These are phyloP conservation scores for Arrhopalites spinosus DNA, from an alignment of 2,888 invertebrate species.

Conservation along the genomic window DNA sequence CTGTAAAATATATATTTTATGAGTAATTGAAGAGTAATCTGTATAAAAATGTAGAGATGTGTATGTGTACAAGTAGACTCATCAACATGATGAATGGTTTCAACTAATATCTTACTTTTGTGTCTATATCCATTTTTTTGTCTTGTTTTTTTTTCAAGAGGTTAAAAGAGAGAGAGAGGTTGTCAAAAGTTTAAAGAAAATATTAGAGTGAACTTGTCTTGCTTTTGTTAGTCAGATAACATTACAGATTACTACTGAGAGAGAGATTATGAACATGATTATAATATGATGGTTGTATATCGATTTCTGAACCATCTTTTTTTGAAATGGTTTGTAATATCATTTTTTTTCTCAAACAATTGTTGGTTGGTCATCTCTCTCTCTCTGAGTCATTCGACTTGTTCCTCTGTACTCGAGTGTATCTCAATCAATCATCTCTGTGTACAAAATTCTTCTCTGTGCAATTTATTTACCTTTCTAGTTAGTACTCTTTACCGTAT, in stretches of 20 bases:
- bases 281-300: neutral
- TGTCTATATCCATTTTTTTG: neutral
- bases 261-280: no score
- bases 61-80: no score
- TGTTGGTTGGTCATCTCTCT: neutral
- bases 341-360: neutral
- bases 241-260: neutral
- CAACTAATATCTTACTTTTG: neutral
- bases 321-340: neutral
- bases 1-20: no score
- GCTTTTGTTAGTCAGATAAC: neutral
- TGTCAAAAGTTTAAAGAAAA: neutral
- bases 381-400: neutral
- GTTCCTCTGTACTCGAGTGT: constrained; percentile 2
- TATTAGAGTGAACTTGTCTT: neutral
- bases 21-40: no score
- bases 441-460: neutral
- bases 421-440: constrained; percentile 14
- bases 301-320: no score
- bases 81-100: no score
- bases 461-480: neutral
- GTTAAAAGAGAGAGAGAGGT: neutral
- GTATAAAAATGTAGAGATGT: no score
- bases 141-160: neutral
- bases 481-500: neutral